Conservation (phyloP, 2,888 invertebrate species). For the Euzophera pinguis region DNA sequence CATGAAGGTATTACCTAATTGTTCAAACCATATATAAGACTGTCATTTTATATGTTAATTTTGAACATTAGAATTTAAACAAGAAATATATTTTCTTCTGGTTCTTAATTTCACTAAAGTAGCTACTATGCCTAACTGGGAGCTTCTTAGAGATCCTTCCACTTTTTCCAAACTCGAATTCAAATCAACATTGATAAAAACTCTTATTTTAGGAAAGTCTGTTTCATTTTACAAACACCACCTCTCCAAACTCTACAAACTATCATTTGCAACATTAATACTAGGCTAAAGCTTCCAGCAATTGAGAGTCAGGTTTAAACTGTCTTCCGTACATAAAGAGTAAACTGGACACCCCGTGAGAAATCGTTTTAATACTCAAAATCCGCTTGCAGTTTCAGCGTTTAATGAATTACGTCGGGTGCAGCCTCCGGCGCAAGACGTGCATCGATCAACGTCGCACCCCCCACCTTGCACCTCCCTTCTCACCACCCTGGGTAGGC, state of each 20-base stretch:
- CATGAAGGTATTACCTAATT: too few species aligned
- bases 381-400: constrained; percentile 78
- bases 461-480: constrained; percentile 30
- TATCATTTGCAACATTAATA: constrained; percentile 2
- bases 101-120: too few species aligned
- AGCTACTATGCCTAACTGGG: too few species aligned
- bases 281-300: constrained; percentile 8
- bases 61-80: too few species aligned
- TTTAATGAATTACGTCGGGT: constrained; percentile 80
- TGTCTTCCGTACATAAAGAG: constrained; percentile 55
- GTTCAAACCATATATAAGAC: too few species aligned
- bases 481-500: constrained; percentile 50
- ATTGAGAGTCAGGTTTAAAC: constrained; percentile 31
- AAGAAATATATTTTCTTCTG: too few species aligned
- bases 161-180: too few species aligned
- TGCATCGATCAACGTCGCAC: constrained; percentile 83
- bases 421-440: constrained; percentile 82
- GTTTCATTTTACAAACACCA: too few species aligned
- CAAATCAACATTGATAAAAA: too few species aligned
- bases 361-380: constrained; percentile 79
- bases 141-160: too few species aligned
- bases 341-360: constrained; percentile 72
- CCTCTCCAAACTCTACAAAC: neutral
- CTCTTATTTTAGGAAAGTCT: too few species aligned
- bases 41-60: too few species aligned